Evolutionary conservation across 2,797 vertebrate species (phyloP).

Genomic region (Tapera naevia): DNA sequence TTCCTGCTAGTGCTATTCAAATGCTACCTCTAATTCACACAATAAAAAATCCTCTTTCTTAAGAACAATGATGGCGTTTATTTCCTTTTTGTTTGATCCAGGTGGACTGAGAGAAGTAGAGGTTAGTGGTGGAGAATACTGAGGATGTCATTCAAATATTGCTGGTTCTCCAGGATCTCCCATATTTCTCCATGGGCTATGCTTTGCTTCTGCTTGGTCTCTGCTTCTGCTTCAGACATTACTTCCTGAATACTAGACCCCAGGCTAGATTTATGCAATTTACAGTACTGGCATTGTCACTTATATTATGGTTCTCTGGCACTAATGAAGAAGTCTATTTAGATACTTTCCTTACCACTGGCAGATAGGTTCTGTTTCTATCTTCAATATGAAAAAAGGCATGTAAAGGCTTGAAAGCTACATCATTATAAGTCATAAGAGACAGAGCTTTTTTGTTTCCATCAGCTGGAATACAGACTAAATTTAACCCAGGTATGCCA

Average conservation of each 20-base stretch:
- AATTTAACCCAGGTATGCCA: background rate
- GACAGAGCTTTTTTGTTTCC: background rate
- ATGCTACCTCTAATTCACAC: background rate
- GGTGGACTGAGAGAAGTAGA: background rate
- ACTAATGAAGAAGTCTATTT: background rate
- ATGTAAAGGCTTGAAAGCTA: background rate
- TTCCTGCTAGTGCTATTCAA: background rate
- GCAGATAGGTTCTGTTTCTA: background rate
- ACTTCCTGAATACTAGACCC: background rate
- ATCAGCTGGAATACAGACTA: background rate
- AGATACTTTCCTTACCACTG: background rate
- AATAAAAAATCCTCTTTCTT: background rate
- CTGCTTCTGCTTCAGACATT: background rate
- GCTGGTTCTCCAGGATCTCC: background rate
- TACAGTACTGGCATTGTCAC: background rate
- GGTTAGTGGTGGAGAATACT: background rate
- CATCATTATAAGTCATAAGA: background rate
- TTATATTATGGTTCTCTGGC: background rate
- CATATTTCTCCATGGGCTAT: background rate
- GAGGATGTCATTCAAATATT: background rate
- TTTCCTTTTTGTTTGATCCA: background rate
- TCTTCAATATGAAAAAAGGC: background rate
- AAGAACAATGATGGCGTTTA: rapidly evolving
- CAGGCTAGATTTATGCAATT: background rate
- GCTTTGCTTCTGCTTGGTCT: background rate